These are phyloP conservation scores for Chaenodraco wilsoni DNA, from an alignment of 2,797 vertebrate species.

Conservation along the genomic window DNA sequence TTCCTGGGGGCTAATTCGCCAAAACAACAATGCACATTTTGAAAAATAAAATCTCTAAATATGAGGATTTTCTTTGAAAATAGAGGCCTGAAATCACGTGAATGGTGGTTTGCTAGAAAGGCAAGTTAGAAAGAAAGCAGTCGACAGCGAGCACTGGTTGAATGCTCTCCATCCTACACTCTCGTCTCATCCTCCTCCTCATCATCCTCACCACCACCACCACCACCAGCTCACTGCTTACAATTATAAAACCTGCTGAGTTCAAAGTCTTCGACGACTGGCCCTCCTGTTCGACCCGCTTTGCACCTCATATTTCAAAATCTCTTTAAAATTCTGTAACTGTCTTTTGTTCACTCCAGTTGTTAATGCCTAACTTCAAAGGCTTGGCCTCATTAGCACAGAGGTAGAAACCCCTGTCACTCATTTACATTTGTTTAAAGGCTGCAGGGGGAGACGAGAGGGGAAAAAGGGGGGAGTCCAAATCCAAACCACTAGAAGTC, in stretches of 20 bases:
- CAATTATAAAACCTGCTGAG: constrained; percentile 83
- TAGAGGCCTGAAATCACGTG: constrained; percentile 38
- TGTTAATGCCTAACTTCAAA: constrained; percentile 89
- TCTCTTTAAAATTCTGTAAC: constrained; percentile 87
- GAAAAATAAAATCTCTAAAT: constrained; percentile 41
- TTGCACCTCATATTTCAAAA: constrained; percentile 85
- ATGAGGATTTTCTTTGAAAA: constrained; percentile 19
- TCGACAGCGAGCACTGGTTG: constrained; percentile 65
- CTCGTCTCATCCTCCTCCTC: constrained; percentile 63
- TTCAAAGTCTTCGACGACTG: constrained; percentile 82
- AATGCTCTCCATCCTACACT: constrained; percentile 70
- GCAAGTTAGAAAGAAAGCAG: constrained; percentile 25
- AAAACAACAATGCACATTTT: constrained; percentile 13
- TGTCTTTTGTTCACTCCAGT: constrained; percentile 88
- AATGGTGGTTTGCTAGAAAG: constrained; percentile 46
- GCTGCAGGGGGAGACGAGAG: constrained; percentile 76
- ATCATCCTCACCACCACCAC: constrained; percentile 27
- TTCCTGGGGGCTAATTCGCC: constrained; percentile 32
- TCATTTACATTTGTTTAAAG: constrained; percentile 87
- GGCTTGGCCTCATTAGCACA: constrained; percentile 87
- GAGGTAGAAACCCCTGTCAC: constrained; percentile 87
- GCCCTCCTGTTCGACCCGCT: constrained; percentile 80
- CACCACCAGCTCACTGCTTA: constrained; percentile 72
- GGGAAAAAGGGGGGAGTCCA: constrained; percentile 65
- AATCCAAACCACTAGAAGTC: constrained; percentile 83